Conservation (phyloP, 2,113 vertebrate genomes). For the Callospermophilus lateralis region DNA sequence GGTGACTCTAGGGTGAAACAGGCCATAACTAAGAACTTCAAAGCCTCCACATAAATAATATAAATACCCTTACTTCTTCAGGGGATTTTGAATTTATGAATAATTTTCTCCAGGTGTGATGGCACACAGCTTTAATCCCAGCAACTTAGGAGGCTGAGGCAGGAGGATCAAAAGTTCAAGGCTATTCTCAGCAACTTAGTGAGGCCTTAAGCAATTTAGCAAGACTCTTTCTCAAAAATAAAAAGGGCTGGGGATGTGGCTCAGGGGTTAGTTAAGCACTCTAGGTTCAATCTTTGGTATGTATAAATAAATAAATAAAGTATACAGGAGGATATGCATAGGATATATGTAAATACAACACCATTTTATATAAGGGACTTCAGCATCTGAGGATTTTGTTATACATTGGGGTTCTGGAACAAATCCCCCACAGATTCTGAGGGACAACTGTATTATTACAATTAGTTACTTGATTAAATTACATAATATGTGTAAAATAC, state of each 20-base stretch:
- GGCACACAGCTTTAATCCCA: too few species aligned
- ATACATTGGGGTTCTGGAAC: background rate
- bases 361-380: background rate
- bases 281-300: too few species aligned
- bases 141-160: too few species aligned
- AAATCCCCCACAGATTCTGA: background rate
- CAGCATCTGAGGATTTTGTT: background rate
- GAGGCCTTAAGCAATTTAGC: too few species aligned
- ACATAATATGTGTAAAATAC: background rate
- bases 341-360: background rate
- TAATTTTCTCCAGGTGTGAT: too few species aligned
- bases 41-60: background rate
- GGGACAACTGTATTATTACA: background rate
- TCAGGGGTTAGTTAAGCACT: too few species aligned
- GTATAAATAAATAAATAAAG: too few species aligned
- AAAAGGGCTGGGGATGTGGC: too few species aligned
- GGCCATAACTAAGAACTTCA: background rate
- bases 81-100: background rate
- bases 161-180: too few species aligned
- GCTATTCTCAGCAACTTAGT: too few species aligned
- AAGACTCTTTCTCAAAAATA: too few species aligned
- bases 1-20: slow-evolving; percentile 46
- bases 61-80: background rate
- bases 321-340: background rate
- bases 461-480: slow-evolving; percentile 57